Percentiles rank a stretch among this genome's conserved stretches.
Conservation (phyloP, 2,888 invertebrate genomes). For the Drosophila macrospina region DNA sequence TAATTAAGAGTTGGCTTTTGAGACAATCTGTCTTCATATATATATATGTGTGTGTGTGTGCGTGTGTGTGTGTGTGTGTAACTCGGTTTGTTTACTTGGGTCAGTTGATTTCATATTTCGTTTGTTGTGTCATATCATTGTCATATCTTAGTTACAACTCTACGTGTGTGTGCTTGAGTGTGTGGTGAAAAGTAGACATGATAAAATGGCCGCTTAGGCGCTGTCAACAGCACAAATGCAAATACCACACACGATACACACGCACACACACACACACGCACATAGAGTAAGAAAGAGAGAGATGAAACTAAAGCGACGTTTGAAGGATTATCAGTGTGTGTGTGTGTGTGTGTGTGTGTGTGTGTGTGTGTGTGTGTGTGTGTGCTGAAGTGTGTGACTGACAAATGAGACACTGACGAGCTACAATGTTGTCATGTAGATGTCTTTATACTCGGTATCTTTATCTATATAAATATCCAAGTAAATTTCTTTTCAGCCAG, state of each 20-base stretch:
- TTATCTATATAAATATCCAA: constrained; percentile 8
- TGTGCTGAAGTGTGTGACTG: constrained; percentile 26
- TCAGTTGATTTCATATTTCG: constrained; percentile 44
- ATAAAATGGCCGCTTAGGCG: constrained; percentile 79
- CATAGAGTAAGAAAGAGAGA: neutral
- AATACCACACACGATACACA: constrained; percentile 40
- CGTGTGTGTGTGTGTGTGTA: constrained; percentile 6
- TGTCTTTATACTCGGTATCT: constrained; percentile 53
- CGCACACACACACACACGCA: constrained; percentile 8
- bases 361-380: constrained; percentile 8
- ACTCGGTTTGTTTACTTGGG: constrained; percentile 36
- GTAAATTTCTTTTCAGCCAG: constrained; percentile 25
- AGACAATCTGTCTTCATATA: constrained; percentile 1
- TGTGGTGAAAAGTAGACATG: constrained; percentile 69
- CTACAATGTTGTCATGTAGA: constrained; percentile 70
- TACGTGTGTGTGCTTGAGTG: constrained; percentile 5
- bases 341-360: neutral
- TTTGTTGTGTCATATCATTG: constrained; percentile 63
- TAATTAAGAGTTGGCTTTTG: constrained; percentile 19
- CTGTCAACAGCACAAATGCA: constrained; percentile 66
- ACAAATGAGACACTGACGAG: constrained; percentile 69
- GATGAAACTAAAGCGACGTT: constrained; percentile 14
- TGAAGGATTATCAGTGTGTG: constrained; percentile 20
- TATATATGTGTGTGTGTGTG: constrained; percentile 4
- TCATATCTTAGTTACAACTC: constrained; percentile 51